Base-by-base conservation (phyloP, 1,140 invertebrate genomes). In the Tyrophagus putrescentiae region DNA sequence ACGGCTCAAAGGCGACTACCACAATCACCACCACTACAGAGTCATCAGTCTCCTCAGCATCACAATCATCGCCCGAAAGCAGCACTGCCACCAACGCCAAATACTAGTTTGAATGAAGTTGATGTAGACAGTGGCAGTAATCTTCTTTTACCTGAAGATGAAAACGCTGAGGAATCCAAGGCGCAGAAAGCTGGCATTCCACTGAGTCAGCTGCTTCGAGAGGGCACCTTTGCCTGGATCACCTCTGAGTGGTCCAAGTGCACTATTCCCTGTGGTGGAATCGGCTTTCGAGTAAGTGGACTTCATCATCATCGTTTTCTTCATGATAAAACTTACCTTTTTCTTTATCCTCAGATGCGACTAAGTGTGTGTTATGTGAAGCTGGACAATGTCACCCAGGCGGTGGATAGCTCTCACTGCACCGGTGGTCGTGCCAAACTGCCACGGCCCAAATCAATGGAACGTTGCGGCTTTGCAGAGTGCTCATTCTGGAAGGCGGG, bases 201-300 rank as follows among this genome's bases (percentile, higher is more conserved):
- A 50, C 9, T 7, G 18, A 21, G 7, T 50, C 21, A 54, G n/a
- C 7, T 6, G 6, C 16, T 39, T 39, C 36, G 16, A 52, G 11
- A 57, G 5, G 23, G 39, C 5, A 42, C 32, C 66, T 87, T 85
- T 68, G 79, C 82, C 65, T 91, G 86, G 87, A 75, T 80, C 62
- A 79, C 83, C 5, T 82, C 83, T 1, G 79, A 85, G 28, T 91
- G 87, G 87, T 86, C 86, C 1, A 75, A 79, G 29, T 95, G 92
- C 72, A 88, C 85, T 2, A 81, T 84, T 66, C 80, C 82, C 9
- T 95, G 90, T 68, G 89, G 87, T 7, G 82, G 83, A 32, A 80
- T 79, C 57, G 85, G 85, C 62, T 77, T 76, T 64, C 78, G 79
- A 69, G 77, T 84, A 70, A 67, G 60, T 27, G n/a, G n/a, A n/a